Evolutionary conservation across 2,797 vertebrate species (phyloP).

Genomic region (Danio aesculapii): DNA sequence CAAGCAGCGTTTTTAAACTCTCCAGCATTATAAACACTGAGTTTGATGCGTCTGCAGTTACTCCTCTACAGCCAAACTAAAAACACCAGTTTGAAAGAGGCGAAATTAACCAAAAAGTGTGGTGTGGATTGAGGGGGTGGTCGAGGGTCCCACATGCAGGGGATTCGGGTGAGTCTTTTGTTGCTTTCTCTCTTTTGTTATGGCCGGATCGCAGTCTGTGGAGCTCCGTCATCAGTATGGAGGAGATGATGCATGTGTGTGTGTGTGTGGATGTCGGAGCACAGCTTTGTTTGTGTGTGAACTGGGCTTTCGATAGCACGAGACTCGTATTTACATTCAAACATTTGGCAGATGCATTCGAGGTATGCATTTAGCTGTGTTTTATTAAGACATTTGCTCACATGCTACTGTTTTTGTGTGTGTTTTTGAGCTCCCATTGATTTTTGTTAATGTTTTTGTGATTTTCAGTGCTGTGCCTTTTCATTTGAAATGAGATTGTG

Average conservation of each 20-base stretch:
- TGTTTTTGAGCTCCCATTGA: slow-evolving; percentile 6
- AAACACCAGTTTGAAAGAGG: slow-evolving; percentile 5
- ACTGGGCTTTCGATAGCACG: slow-evolving; percentile 21
- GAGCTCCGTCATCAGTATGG: slow-evolving; percentile 8
- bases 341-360: not conserved
- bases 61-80: not conserved
- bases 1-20: not conserved
- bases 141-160: slow-evolving; percentile 66
- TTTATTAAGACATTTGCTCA: not conserved
- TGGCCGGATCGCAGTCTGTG: not conserved
- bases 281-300: slow-evolving; percentile 34
- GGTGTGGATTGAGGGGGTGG: slow-evolving; percentile 37
- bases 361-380: not conserved
- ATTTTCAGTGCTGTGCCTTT: not conserved
- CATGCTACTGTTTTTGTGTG: slow-evolving; percentile 11
- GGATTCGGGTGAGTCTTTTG: slow-evolving; percentile 75
- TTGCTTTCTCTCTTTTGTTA: slow-evolving; percentile 34
- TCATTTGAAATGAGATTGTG: not conserved
- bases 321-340: not conserved
- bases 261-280: not conserved
- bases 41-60: not conserved
- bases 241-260: slow-evolving; percentile 6
- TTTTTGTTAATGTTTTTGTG: not conserved
- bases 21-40: not conserved
- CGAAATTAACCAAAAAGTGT: slow-evolving; percentile 57